phyloP scores from a whole-genome alignment of 2,113 vertebrate species.

The Phalacrocorax carbo region DNA sequence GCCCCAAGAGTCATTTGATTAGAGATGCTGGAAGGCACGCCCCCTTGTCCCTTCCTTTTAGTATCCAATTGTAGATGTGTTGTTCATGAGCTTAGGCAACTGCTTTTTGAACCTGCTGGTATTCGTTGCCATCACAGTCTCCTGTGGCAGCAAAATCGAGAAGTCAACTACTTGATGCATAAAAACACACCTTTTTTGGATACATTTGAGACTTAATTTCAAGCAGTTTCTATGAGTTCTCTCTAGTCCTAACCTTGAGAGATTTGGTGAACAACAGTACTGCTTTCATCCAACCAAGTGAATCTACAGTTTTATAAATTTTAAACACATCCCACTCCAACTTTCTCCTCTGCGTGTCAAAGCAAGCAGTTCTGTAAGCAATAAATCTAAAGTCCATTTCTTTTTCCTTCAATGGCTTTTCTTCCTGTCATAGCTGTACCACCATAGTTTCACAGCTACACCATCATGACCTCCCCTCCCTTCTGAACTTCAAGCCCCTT shows the following conservation, averaged over 20 bases:
- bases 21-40: not conserved
- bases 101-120: not conserved
- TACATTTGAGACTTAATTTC: not conserved
- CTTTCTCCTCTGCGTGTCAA: not conserved
- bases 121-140: fast-evolving
- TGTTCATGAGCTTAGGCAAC: not conserved
- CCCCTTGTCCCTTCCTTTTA: not conserved
- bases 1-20: not conserved
- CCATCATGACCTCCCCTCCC: not conserved
- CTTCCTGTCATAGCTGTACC: not conserved
- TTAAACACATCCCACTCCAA: not conserved
- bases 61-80: not conserved
- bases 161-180: not conserved
- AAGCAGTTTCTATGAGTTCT: not conserved
- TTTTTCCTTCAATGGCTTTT: not conserved
- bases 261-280: not conserved
- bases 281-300: not conserved
- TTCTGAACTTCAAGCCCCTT: not conserved
- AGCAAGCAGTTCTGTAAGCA: not conserved
- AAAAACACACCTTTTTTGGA: not conserved
- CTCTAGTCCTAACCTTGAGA: not conserved
- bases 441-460: not conserved
- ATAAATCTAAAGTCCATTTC: not conserved
- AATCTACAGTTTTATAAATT: not conserved
- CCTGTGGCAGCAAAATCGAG: not conserved